Base-by-base conservation (phyloP, 2,113 vertebrate species). In the Tapirus terrestris region DNA sequence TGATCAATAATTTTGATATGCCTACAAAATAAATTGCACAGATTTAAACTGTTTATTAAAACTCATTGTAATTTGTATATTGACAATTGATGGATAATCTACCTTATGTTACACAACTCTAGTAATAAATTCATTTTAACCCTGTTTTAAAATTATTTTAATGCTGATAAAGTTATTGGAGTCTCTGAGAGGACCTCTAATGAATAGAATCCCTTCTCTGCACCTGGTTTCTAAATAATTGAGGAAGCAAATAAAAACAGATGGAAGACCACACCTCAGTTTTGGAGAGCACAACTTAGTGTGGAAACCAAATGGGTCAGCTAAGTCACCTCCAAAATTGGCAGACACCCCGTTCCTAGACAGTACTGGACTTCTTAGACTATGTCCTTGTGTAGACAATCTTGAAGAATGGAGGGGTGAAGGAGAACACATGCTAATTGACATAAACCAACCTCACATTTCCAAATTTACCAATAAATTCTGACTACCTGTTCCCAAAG, bases 71-170 rank as follows among this genome's bases (percentile, higher is more conserved):
- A 72, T 61, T 60, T 48, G 8, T 29, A 45, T 45, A 79, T 27
- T 88, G 82, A 67, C 13, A 95, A 95, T 12, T 73, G 21, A 36
- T 93, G n/a, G 6, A n/a, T 77, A 83, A 63, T 60, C 9, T 51
- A 63, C 43, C 14, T 45, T 45, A 53, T 20, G 11, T 58, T 79
- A 25, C 8, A 67, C 70, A 83, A 68, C 27, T 63, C 10, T 82
- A 63, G 43, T 16, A 39, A 65, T 94, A 51, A 92, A 67, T 75
- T 85, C 2, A 73, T 58, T 51, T 82, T 82, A 76, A 82, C 51
- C 53, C 4, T 21, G 8, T n/a, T 87, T 83, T 73, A 72, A 82
- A 87, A 86, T 76, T 53, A 65, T 83, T 94, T 96, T 82, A 72
- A 60, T 77, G 20, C 6, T 56, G 90, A 63, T 82, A 82, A 65